Base-by-base conservation (phyloP, 2,797 vertebrate species). In the Mus minutoides region DNA sequence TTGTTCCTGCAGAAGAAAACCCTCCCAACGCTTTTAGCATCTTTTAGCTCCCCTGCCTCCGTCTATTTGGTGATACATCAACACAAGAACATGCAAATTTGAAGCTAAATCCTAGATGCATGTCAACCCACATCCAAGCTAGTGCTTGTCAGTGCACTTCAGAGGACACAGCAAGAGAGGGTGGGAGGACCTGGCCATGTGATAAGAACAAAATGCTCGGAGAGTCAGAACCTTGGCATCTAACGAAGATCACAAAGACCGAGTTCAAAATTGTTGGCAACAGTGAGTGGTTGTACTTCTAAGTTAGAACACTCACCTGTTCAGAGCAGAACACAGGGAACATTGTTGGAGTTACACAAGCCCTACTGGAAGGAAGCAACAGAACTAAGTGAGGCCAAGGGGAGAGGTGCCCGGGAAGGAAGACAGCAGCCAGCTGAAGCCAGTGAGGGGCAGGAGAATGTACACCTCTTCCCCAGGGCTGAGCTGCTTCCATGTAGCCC, bases 221-320 rank as follows among this genome's bases (percentile, higher is more conserved):
- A 77, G 46, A 96, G 56, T 83, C 29, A 84, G 95, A 62, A 82
- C 71, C 88, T 90, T 94, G 92, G 78, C 76, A 71, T 37, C 77
- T 26, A 49, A 69, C 37, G 85, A 46, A 56, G 64, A 73, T 52
- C 75, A 5, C 11, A 26, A 91, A 91, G 88, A 86, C 40, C 46
- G n/a, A 80, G 52, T 73, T 90, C 21, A 82, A 89, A 93, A 88
- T 62, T 37, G 37, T 56, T 89, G 22, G 43, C 78, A 91, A 79
- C 21, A 34, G 85, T 9, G 6, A 73, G 79, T 43, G 82, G 49
- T 17, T 92, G 73, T n/a, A 54, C 37, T 29, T 52, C 60, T 34
- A 75, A 91, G 29, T 64, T 52, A 73, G 92, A 93, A 58, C 11
- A 37, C 60, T 75, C 80, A 46, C 43, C 80, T 52, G 49, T 64